phyloP scores from a whole-genome alignment of 2,113 vertebrate species.

The Phalacrocorax carbo region DNA sequence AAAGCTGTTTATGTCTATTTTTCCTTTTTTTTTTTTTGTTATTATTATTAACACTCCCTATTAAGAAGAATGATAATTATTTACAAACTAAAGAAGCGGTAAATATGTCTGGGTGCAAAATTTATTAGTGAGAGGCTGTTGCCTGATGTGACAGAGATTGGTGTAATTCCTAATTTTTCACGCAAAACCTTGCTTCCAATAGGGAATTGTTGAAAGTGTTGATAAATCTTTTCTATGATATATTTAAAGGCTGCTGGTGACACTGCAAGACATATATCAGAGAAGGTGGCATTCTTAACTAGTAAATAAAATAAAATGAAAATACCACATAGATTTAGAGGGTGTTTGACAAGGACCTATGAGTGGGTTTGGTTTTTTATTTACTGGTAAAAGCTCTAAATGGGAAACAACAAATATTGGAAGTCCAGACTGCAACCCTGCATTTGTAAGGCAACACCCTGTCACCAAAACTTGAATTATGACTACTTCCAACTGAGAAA shows the following conservation, averaged over 20 bases:
- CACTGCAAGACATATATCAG: slow-evolving; percentile 9
- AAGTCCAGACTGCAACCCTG: background rate
- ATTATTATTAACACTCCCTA: background rate
- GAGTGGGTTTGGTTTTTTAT: background rate
- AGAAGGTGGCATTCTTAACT: slow-evolving; percentile 16
- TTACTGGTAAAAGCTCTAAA: background rate
- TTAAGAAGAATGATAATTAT: slow-evolving; percentile 17
- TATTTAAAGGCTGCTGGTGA: slow-evolving; percentile 46
- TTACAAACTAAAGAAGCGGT: slow-evolving; percentile 18
- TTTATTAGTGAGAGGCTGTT: background rate
- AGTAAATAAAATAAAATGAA: slow-evolving; percentile 58
- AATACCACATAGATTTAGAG: slow-evolving; percentile 23
- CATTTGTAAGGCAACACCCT: background rate
- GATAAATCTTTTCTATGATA: slow-evolving; percentile 33
- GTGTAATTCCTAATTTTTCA: slow-evolving; percentile 35
- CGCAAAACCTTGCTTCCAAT: background rate
- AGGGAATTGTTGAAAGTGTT: background rate
- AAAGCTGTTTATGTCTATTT: background rate
- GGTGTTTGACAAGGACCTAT: background rate
- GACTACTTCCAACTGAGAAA: background rate
- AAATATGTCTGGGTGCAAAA: slow-evolving; percentile 11
- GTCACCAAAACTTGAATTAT: background rate
- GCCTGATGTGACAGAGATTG: background rate
- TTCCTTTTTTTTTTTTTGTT: background rate
- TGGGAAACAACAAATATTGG: background rate